phyloP scores from a whole-genome alignment of 2,797 vertebrate species.

The Mormyrops attenuatus region DNA sequence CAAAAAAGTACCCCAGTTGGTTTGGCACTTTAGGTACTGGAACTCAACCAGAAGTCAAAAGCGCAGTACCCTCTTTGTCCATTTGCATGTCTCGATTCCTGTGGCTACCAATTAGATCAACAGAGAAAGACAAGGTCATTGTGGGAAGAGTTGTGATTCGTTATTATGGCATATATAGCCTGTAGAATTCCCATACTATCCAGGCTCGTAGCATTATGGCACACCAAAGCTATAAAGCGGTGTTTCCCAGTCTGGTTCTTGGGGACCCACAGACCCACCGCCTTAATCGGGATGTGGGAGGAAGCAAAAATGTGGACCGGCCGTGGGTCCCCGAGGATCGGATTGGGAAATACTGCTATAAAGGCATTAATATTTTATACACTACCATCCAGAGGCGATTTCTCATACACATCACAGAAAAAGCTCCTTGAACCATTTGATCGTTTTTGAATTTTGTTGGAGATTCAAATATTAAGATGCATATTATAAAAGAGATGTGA shows the following conservation, averaged over 20 bases:
- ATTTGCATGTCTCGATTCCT: neutral
- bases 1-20: neutral
- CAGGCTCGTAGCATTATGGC: neutral
- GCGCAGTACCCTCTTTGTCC: neutral
- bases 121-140: neutral
- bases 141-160: neutral
- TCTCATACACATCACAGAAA: neutral
- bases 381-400: neutral
- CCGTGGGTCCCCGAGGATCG: neutral
- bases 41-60: no score
- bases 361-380: neutral
- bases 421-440: neutral
- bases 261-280: neutral
- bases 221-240: neutral
- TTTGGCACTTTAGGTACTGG: neutral
- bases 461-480: neutral
- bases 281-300: neutral
- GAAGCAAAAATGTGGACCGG: neutral
- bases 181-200: neutral
- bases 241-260: neutral
- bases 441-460: neutral
- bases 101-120: neutral
- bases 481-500: neutral
- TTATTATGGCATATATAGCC: neutral
- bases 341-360: neutral